phyloP scores from a whole-genome alignment of 2,113 vertebrate species.

The Peromyscus californicus region DNA sequence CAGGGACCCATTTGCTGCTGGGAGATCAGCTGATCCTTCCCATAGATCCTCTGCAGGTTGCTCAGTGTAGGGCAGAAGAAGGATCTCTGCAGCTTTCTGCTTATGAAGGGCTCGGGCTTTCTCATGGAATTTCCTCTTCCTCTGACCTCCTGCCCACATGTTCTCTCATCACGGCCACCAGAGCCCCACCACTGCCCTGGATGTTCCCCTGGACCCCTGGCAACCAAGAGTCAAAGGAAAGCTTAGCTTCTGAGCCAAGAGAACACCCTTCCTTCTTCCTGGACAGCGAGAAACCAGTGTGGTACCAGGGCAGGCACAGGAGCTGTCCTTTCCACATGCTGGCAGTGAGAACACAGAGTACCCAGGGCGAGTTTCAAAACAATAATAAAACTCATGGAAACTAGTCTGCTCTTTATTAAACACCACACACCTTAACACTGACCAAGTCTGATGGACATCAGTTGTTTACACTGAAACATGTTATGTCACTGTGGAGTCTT shows the following conservation, averaged over 20 bases:
- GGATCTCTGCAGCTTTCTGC: accelerated
- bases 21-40: not conserved
- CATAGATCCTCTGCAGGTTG: accelerated
- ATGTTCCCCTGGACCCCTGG: not conserved
- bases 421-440: not conserved
- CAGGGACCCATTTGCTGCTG: not conserved
- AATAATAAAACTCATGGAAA: not conserved
- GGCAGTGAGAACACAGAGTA: accelerated
- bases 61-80: not conserved
- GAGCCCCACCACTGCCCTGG: not conserved
- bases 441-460: not conserved
- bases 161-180: not conserved
- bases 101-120: not conserved
- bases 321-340: not conserved
- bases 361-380: not conserved
- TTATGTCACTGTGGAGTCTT: not conserved
- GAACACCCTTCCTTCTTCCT: not conserved
- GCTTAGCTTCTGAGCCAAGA: not conserved
- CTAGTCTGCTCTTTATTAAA: not conserved
- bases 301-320: accelerated
- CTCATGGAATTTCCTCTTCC: not conserved
- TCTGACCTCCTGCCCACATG: accelerated
- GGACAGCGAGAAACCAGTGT: not conserved
- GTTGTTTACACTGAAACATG: not conserved
- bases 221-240: not conserved